These are phyloP conservation scores for Desoria tigrina DNA, from an alignment of 2,888 invertebrate genomes.

Conservation along the genomic window DNA sequence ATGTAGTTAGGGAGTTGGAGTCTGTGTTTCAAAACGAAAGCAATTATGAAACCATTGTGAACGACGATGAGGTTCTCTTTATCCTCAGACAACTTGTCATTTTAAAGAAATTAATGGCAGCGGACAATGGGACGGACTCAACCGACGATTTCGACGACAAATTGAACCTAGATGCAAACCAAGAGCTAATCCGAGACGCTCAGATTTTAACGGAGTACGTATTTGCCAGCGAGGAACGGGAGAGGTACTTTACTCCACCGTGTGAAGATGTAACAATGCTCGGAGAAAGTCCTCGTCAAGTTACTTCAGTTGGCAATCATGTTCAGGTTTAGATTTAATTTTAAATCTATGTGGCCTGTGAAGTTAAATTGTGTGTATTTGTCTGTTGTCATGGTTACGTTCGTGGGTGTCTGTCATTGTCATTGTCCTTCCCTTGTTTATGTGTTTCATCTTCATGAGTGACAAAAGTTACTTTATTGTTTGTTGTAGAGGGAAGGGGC, in stretches of 20 bases:
- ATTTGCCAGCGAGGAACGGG: slow-evolving; percentile 19
- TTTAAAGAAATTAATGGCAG: slow-evolving; percentile 33
- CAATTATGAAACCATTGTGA: slow-evolving; percentile 15
- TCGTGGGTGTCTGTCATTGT: slow-evolving; percentile 4
- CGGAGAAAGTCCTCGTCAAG: not conserved
- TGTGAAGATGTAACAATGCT: slow-evolving; percentile 11
- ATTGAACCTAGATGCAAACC: slow-evolving; percentile 13
- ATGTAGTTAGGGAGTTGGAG: slow-evolving; percentile 32
- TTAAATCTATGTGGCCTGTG: not conserved
- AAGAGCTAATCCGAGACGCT: slow-evolving; percentile 20
- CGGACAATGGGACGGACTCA: slow-evolving; percentile 6
- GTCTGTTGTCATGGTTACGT: slow-evolving; percentile 16
- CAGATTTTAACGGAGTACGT: slow-evolving; percentile 28
- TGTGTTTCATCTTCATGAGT: not conserved
- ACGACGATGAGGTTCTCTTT: slow-evolving; percentile 26
- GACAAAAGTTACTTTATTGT: not conserved
- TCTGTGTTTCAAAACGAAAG: slow-evolving; percentile 30
- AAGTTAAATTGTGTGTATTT: no score
- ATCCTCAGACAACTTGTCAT: slow-evolving; percentile 37
- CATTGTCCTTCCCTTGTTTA: not conserved
- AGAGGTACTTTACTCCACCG: slow-evolving; percentile 12
- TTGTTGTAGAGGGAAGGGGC: slow-evolving; percentile 15
- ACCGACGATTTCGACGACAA: not conserved
- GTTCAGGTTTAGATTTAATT: slow-evolving; percentile 11
- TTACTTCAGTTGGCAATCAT: not conserved